Conservation (phyloP, 2,888 invertebrate species). For the Dicyrtomina minuta region DNA sequence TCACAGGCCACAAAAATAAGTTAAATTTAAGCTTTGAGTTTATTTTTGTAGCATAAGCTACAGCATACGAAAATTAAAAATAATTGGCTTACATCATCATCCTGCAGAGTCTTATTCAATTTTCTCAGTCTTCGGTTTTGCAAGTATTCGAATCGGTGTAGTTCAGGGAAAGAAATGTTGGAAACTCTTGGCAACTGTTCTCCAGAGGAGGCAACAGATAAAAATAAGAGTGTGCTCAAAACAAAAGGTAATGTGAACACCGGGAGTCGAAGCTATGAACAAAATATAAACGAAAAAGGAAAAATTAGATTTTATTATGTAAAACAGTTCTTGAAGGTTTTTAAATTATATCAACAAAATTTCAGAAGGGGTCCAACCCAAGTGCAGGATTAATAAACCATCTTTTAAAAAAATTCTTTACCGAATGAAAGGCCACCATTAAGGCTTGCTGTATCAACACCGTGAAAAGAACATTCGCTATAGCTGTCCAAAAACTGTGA, state of each 20-base stretch:
- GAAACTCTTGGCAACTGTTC: slow-evolving; percentile 54
- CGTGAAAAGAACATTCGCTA: slow-evolving; percentile 56
- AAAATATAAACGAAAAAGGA: slow-evolving; percentile 1
- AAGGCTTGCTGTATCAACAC: slow-evolving; percentile 56
- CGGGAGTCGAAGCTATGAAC: slow-evolving; percentile 53
- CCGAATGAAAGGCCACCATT: slow-evolving; percentile 54
- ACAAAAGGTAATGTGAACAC: slow-evolving; percentile 57
- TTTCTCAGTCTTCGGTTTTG: slow-evolving; percentile 23
- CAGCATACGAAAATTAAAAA: too few species aligned
- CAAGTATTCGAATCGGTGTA: slow-evolving; percentile 55
- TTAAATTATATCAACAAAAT: neutral
- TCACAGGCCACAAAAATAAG: too few species aligned
- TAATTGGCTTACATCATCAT: slow-evolving; percentile 10
- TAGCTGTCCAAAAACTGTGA: slow-evolving; percentile 55
- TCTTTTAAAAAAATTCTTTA: slow-evolving; percentile 42
- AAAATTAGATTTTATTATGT: neutral
- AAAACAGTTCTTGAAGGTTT: neutral
- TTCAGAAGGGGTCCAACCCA: too few species aligned
- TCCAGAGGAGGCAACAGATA: slow-evolving; percentile 55
- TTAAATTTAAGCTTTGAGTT: too few species aligned
- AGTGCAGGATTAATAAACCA: neutral
- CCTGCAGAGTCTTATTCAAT: slow-evolving; percentile 16
- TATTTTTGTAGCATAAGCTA: too few species aligned
- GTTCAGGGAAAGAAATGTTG: slow-evolving; percentile 56
- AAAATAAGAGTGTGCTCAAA: slow-evolving; percentile 56